Conservation (phyloP, 1,140 invertebrate genomes). For the Drosophila serrata region DNA sequence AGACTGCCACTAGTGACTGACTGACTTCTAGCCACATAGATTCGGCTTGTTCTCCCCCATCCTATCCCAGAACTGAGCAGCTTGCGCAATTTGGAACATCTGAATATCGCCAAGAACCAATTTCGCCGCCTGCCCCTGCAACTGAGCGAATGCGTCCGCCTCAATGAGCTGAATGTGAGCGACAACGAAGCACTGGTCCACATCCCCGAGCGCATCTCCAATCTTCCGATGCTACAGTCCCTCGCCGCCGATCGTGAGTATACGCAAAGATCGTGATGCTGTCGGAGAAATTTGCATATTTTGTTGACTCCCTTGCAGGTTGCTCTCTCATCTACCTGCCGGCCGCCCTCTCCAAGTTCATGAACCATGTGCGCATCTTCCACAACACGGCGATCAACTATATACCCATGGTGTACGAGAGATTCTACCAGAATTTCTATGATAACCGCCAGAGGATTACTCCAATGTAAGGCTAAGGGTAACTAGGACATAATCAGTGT, state of each 20-base stretch:
- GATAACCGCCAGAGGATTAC: conserved; percentile 67
- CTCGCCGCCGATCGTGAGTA: conserved; percentile 80
- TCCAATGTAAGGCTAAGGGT: conserved; percentile 55
- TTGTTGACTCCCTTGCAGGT: conserved; percentile 42
- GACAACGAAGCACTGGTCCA: conserved; percentile 74
- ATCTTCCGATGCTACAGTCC: conserved; percentile 75
- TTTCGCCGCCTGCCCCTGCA: conserved; percentile 73
- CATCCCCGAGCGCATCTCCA: conserved; percentile 79
- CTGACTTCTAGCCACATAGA: too few species aligned
- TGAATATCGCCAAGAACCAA: conserved; percentile 79
- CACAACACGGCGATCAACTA: conserved; percentile 81
- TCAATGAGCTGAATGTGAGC: conserved; percentile 81
- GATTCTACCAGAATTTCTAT: conserved; percentile 78
- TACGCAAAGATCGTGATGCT: not conserved
- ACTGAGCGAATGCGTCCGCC: conserved; percentile 72
- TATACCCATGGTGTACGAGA: conserved; percentile 81
- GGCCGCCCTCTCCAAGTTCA: conserved; percentile 78
- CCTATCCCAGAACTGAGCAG: conserved; percentile 59
- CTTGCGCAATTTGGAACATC: conserved; percentile 76
- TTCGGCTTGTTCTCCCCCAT: not conserved
- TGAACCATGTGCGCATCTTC: conserved; percentile 81
- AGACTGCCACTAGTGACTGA: not conserved
- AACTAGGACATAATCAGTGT: not conserved
- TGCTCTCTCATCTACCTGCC: conserved; percentile 78
- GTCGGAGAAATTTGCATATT: conserved; percentile 1